Percentiles rank a stretch among this genome's conserved stretches.
phyloP scores from a whole-genome alignment of 2,888 invertebrate species.

The Cartodere bifasciata region DNA sequence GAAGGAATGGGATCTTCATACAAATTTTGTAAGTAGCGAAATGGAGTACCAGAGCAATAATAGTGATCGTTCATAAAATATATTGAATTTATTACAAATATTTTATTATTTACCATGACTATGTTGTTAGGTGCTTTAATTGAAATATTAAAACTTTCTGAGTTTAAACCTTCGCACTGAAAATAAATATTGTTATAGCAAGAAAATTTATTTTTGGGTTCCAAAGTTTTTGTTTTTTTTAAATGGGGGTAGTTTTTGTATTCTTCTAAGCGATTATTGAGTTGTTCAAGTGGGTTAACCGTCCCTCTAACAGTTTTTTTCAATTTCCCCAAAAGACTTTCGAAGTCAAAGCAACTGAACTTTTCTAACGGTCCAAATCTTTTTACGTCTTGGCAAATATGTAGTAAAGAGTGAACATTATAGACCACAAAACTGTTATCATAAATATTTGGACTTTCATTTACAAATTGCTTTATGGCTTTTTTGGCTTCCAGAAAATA shows the following conservation, averaged over 20 bases:
- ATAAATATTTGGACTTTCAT: constrained; percentile 5
- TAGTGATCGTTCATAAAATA: constrained; percentile 4
- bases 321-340: constrained; percentile 7
- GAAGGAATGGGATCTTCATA: constrained; percentile 5
- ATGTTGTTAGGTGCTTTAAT: constrained; percentile 3
- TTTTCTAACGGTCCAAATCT: constrained; percentile 7
- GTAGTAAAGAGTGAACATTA: constrained; percentile 7
- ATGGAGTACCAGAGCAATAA: constrained; percentile 4
- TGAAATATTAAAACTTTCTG: constrained; percentile 4
- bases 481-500: constrained; percentile 2
- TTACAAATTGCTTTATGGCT: constrained; percentile 5
- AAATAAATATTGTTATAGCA: no score
- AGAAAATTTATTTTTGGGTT: no score
- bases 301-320: constrained; percentile 5
- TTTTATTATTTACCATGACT: constrained; percentile 4
- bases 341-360: constrained; percentile 7
- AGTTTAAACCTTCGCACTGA: constrained; percentile 3
- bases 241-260: neutral
- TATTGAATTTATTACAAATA: constrained; percentile 4
- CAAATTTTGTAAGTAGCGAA: constrained; percentile 5
- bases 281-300: constrained; percentile 4
- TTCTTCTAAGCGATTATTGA: constrained; percentile 5
- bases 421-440: constrained; percentile 5
- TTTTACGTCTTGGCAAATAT: constrained; percentile 6
- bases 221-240: constrained; percentile 1